Conservation (phyloP, 2,888 invertebrate genomes). For the Neelides folsomi region DNA sequence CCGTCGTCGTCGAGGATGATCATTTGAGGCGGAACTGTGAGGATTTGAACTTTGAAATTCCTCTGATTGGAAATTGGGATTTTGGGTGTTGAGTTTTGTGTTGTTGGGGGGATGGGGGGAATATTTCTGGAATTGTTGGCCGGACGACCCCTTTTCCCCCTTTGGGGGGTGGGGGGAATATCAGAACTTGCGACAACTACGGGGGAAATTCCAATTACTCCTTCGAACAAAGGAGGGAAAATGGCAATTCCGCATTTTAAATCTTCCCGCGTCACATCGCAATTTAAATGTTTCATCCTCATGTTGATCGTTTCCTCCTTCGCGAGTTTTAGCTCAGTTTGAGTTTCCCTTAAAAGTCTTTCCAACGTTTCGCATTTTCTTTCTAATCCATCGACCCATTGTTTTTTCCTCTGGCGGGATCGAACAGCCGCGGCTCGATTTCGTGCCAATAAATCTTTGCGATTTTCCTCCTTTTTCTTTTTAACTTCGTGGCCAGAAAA, state of each 20-base stretch:
- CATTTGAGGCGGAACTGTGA: too few species aligned
- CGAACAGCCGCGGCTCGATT: constrained; percentile 42
- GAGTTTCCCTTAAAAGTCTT: constrained; percentile 14
- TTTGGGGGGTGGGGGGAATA: neutral
- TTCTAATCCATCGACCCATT: constrained; percentile 29
- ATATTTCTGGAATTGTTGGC: neutral
- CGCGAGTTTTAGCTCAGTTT: constrained; percentile 17
- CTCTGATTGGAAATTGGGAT: too few species aligned
- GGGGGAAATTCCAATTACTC: neutral
- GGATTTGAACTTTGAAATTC: too few species aligned
- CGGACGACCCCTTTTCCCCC: neutral
- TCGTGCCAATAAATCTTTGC: constrained; percentile 21
- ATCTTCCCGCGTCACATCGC: constrained; percentile 12
- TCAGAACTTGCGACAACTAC: neutral
- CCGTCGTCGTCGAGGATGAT: too few species aligned
- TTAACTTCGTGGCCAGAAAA: neutral
- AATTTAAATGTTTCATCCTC: constrained; percentile 15
- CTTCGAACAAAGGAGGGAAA: too few species aligned
- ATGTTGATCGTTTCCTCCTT: constrained; percentile 19
- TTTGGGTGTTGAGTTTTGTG: too few species aligned
- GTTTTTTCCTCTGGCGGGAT: constrained; percentile 43
- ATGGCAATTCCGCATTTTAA: too few species aligned
- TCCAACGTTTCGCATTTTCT: constrained; percentile 17
- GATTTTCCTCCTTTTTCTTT: neutral
- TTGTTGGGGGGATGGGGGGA: too few species aligned